Evolutionary conservation across 2,113 vertebrate species (phyloP), one percentile per base, ranked within the genome.

Genomic region (Chloropsis hardwickii): DNA sequence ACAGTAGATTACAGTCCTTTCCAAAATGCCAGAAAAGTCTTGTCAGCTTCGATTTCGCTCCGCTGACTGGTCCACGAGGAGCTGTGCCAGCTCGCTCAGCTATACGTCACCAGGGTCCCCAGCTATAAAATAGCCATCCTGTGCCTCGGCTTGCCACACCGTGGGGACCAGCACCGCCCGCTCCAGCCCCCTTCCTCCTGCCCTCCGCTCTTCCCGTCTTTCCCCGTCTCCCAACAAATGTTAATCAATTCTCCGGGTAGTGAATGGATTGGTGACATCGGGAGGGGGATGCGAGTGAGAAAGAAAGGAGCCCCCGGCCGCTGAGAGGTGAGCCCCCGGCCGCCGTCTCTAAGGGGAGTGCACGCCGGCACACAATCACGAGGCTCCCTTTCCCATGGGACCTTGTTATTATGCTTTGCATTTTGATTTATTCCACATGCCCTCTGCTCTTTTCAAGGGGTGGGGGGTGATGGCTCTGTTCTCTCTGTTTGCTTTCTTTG

Each of bases 11-110:
- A 95, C 97, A 97, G 97, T 95, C 94, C 94, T 97, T 97, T 98
- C 98, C 97, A 97, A 98, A 98, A 98, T 48, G 96, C 97, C 96
- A 97, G 95, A 90, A 80, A 98, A 96, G 97, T 98, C 97, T 97
- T 97, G 97, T 98, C 98, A 97, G 97, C 97, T 98, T 97, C 96
- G 91, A 97, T 98, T 98, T 97, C 91, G 88, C 93, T 98, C 97
- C 97, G 96, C 95, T 98, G 96, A 97, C 97, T 98, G 95, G 97
- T 98, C 97, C 98, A 95, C 77, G 94, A 96, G 97, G 96, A 94
- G 98, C 96, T 5, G 97, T 98, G 98, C 97, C 98, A 98, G 97
- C 95, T 96, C 91, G 54, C 87, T 96, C 96, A 95, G 92, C 93
- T 92, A 94, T 88, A 98, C 98, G 96, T 98, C 98, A 97, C 94